phyloP scores from a whole-genome alignment of 2,797 vertebrate species.

The Anniella stebbinsi region DNA sequence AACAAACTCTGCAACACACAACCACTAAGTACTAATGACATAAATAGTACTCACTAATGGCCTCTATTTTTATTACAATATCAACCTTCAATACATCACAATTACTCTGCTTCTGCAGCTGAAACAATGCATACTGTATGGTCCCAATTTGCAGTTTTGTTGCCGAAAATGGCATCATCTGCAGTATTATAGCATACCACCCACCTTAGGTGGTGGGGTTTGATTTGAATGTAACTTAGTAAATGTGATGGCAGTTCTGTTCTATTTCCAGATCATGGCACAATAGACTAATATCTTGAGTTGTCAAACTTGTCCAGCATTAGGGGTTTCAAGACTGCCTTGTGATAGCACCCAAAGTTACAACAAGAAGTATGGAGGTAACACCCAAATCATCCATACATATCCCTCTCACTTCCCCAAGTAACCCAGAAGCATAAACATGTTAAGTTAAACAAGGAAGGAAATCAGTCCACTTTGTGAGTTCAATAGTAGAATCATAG shows the following conservation, averaged over 20 bases:
- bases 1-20: slow-evolving; percentile 86
- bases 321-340: slow-evolving; percentile 34
- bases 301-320: slow-evolving; percentile 66
- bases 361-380: slow-evolving; percentile 58
- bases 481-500: no score
- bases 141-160: slow-evolving; percentile 30
- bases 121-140: slow-evolving; percentile 62
- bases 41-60: slow-evolving; percentile 92
- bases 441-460: slow-evolving; percentile 20
- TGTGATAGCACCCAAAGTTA: slow-evolving; percentile 27
- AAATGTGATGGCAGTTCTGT: slow-evolving; percentile 33
- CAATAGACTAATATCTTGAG: slow-evolving; percentile 62
- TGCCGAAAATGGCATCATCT: slow-evolving; percentile 58
- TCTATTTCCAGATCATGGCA: slow-evolving; percentile 57
- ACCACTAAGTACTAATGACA: slow-evolving; percentile 87
- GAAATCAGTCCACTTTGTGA: slow-evolving; percentile 18
- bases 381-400: slow-evolving; percentile 50
- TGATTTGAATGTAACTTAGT: slow-evolving; percentile 57
- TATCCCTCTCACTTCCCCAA: slow-evolving; percentile 50
- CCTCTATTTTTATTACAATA: slow-evolving; percentile 87
- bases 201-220: slow-evolving; percentile 35
- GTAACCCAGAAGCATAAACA: slow-evolving; percentile 62
- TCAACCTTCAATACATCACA: slow-evolving; percentile 86
- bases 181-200: slow-evolving; percentile 28
- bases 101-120: slow-evolving; percentile 84